Base-by-base conservation (phyloP, 92 coral and sea anemone genomes). In the Palythoa caribaeorum region DNA sequence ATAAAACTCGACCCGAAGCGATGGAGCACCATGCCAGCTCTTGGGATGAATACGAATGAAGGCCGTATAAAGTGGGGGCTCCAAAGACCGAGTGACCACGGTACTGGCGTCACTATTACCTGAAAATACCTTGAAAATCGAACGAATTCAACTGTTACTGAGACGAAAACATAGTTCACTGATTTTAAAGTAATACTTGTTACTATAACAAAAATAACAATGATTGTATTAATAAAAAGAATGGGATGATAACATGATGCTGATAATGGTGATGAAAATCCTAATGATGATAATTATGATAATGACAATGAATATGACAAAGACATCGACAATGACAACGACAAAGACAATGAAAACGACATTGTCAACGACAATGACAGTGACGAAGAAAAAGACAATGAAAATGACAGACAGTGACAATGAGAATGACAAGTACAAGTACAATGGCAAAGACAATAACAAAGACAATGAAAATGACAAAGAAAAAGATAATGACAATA, bases 1-100 rank as follows among this genome's bases (percentile, higher is more conserved):
- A 37, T 77, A 77, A 54, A 77, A 77, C 11, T 77, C 83, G 15
- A 77, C 47, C 40, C 83, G 53, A 19, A 77, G 83, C 10, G 66
- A 35, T 4, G 83, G 83, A 35, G 44, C 44, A 36, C 12, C 0
- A 10, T 52, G 6, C 83, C 83, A 77, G 40, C 19, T 54, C 21
- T 12, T 37, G 19, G 83, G 83, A 11, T 77, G 39, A 77, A 77
- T 53, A 19, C 83, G 83, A 28, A 77, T 53, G 66, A 28, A 52
- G 38, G 83, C 83, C 1, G 66, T 77, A 21, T 77, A 53, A 77
- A 77, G 20, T 11, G 83, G 40, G 1, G 15, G 21, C n/a, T 5
- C 40, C 11, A 77, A 15, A 12, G 19, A 3, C 16, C 35, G 38
- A 14, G 66, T 77, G 8, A 52, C 83, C 16, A 54, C 83, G 53